Conservation (phyloP, 2,888 invertebrate genomes). For the Mimumesa dahlbomi region DNA sequence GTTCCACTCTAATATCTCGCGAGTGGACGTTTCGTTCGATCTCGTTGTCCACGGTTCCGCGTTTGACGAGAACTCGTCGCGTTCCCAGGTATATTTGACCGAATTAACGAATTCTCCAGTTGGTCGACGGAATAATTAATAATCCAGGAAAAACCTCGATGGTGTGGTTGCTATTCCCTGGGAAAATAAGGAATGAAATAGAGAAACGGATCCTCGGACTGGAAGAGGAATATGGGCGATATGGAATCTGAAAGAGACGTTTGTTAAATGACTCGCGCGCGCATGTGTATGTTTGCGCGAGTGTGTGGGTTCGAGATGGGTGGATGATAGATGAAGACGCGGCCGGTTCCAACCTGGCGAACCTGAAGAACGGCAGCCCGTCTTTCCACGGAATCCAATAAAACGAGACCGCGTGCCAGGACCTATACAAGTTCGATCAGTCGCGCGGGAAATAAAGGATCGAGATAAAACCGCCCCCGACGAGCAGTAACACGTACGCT, state of each 20-base stretch:
- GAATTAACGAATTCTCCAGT: no score
- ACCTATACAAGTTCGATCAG: slow-evolving; percentile 52
- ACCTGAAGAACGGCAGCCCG: slow-evolving; percentile 61
- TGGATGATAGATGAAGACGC: slow-evolving; percentile 65
- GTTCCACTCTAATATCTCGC: no score
- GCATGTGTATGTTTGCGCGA: no score
- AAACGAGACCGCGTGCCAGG: slow-evolving; percentile 56
- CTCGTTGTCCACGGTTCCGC: no score
- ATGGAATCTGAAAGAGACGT: slow-evolving; percentile 63
- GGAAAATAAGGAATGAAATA: no score
- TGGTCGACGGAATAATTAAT: no score
- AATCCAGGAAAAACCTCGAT: no score
- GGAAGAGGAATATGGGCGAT: slow-evolving; percentile 42
- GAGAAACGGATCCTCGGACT: no score
- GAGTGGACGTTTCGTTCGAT: no score
- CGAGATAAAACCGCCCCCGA: slow-evolving; percentile 52
- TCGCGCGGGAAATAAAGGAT: slow-evolving; percentile 53
- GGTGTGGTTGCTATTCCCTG: no score
- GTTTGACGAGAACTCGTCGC: no score
- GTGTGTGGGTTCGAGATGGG: slow-evolving; percentile 43
- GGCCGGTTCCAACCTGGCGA: slow-evolving; percentile 48
- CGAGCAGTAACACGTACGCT: slow-evolving; percentile 45
- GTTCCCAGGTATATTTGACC: no score
- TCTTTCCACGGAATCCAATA: slow-evolving; percentile 63
- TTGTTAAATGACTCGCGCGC: slow-evolving; percentile 65